A percentile compares a stretch with the other conserved stretches of the same genome.
Conservation (phyloP, 2,888 invertebrate genomes). For the Steromphala cineraria region DNA sequence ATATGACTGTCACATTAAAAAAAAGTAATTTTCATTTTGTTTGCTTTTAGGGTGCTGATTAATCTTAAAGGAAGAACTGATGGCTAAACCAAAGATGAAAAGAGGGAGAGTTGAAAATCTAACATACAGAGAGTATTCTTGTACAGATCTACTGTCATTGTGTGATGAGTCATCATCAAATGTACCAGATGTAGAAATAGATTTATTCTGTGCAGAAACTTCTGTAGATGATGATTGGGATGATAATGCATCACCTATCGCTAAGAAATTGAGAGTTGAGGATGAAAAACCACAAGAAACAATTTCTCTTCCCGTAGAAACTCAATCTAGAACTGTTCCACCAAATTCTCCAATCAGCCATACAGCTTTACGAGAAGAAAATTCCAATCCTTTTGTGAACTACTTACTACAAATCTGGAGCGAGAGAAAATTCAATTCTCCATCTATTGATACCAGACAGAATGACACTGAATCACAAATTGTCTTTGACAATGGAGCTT, state of each 20-base stretch:
- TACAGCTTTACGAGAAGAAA: not conserved
- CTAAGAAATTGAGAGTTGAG: not conserved
- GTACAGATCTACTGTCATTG: not conserved
- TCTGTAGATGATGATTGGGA: not conserved
- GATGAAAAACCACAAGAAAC: too few relatives aligned
- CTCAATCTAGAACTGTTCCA: not conserved
- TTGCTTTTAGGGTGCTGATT: too few relatives aligned
- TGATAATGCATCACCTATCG: not conserved
- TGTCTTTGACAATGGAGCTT: too few relatives aligned
- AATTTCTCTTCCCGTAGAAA: not conserved
- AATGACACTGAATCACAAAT: too few relatives aligned
- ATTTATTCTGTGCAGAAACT: not conserved
- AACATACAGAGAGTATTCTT: not conserved
- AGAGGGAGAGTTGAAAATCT: not conserved
- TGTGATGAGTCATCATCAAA: not conserved
- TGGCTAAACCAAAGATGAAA: too few relatives aligned
- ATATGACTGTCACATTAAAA: too few relatives aligned
- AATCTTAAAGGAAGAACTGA: too few relatives aligned
- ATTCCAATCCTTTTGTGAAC: constrained; percentile 22
- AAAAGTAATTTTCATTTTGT: too few relatives aligned
- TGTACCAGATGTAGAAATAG: not conserved
- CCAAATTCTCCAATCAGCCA: constrained; percentile 24
- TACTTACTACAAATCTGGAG: constrained; percentile 23
- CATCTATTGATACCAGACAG: not conserved
- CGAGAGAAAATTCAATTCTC: not conserved